Conservation (phyloP, 2,797 vertebrate species). For the Micrastur ruficollis region DNA sequence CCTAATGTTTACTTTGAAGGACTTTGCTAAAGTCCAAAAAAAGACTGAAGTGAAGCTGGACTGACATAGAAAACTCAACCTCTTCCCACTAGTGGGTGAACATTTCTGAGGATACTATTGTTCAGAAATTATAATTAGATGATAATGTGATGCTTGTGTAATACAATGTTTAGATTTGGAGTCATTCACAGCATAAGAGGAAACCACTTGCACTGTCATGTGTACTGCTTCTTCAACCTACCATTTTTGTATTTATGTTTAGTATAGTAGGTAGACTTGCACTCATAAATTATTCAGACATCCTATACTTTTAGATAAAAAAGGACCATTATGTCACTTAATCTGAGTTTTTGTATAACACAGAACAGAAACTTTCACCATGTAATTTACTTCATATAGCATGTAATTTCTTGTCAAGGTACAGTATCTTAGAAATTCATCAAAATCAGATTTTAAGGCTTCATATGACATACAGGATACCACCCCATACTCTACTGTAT, state of each 20-base stretch:
- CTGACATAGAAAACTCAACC: not conserved
- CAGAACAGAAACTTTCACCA: not conserved
- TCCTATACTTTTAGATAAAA: not conserved
- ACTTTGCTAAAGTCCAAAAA: not conserved
- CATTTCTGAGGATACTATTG: not conserved
- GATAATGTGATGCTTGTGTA: not conserved
- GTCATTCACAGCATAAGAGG: not conserved
- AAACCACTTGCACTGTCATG: not conserved
- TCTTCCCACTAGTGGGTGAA: not conserved
- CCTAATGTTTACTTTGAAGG: not conserved
- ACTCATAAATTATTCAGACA: not conserved
- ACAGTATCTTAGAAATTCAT: not conserved
- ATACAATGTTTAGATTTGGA: not conserved
- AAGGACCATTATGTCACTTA: not conserved
- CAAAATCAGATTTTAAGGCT: not conserved
- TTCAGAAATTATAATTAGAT: not conserved
- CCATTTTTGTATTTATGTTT: not conserved
- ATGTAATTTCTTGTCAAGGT: not conserved
- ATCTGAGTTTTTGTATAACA: not conserved
- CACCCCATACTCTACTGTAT: not conserved
- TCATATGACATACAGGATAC: not conserved
- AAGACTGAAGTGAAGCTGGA: not conserved
- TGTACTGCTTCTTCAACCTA: not conserved
- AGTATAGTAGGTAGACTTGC: not conserved
- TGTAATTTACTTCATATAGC: not conserved